A percentile compares a stretch with the other conserved stretches of the same genome.
Evolutionary conservation across 2,797 vertebrate species (phyloP).

Genomic region (Rhincodon typus): DNA sequence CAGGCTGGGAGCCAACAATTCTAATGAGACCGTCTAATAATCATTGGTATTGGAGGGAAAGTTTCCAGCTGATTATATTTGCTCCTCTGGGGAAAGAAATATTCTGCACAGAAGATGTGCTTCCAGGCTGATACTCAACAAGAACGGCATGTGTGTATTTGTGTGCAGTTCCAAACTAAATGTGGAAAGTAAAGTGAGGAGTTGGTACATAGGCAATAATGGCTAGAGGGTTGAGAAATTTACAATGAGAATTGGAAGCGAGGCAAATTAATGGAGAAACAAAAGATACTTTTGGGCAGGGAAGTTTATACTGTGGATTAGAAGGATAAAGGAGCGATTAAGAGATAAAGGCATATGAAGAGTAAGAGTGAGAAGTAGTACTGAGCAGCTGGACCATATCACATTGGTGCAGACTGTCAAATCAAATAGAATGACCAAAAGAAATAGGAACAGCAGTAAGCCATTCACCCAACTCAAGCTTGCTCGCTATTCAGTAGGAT

Average conservation of each 20-base stretch:
- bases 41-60: background rate
- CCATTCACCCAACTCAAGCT: too few relatives aligned
- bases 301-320: background rate
- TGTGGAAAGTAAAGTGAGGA: background rate
- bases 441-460: too few relatives aligned
- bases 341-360: background rate
- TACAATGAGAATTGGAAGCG: background rate
- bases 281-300: background rate
- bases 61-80: background rate
- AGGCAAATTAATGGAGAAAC: background rate
- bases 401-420: background rate
- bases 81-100: background rate
- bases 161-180: background rate
- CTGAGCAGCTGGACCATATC: background rate
- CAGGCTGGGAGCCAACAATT: background rate
- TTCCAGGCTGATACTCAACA: background rate
- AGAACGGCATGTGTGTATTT: too few relatives aligned
- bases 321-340: background rate
- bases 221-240: background rate
- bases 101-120: background rate
- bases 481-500: too few relatives aligned
- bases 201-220: background rate
- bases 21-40: background rate
- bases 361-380: background rate
- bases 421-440: background rate